Conservation (phyloP, 2,113 vertebrate genomes). For the Aleadryas rufinucha region DNA sequence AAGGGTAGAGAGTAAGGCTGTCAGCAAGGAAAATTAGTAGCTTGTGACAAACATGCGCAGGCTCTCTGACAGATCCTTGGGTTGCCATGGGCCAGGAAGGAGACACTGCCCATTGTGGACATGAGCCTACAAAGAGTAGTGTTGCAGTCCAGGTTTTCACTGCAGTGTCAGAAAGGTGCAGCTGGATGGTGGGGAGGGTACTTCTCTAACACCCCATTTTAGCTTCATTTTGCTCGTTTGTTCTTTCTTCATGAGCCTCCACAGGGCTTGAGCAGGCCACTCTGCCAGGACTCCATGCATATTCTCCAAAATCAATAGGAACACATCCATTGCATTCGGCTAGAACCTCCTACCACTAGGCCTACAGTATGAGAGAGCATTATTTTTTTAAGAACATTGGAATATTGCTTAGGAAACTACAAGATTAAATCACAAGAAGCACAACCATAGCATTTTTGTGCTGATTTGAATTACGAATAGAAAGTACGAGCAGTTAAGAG, state of each 20-base stretch:
- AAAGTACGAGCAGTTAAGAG: conserved; percentile 56
- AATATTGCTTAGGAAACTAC: conserved; percentile 41
- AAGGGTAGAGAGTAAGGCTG: neutral
- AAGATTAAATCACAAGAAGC: conserved; percentile 38
- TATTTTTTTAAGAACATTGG: neutral
- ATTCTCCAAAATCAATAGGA: neutral
- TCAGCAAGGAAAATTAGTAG: neutral
- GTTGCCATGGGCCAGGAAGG: neutral
- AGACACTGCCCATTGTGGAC: neutral
- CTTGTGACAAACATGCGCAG: neutral
- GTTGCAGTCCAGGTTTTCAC: neutral
- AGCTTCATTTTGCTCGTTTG: neutral
- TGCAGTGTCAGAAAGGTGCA: neutral
- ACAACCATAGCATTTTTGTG: conserved; percentile 40
- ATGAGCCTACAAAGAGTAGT: neutral
- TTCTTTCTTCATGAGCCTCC: neutral
- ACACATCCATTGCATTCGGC: accelerated
- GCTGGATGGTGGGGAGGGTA: neutral
- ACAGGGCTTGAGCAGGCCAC: neutral
- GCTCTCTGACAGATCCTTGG: neutral
- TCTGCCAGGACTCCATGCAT: neutral
- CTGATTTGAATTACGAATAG: conserved; percentile 64
- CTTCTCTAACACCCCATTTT: neutral
- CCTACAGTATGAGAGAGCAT: neutral
- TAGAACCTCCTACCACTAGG: neutral